Evolutionary conservation across 1,140 invertebrate species (phyloP).

Genomic region (Neodiprion virginianus): DNA sequence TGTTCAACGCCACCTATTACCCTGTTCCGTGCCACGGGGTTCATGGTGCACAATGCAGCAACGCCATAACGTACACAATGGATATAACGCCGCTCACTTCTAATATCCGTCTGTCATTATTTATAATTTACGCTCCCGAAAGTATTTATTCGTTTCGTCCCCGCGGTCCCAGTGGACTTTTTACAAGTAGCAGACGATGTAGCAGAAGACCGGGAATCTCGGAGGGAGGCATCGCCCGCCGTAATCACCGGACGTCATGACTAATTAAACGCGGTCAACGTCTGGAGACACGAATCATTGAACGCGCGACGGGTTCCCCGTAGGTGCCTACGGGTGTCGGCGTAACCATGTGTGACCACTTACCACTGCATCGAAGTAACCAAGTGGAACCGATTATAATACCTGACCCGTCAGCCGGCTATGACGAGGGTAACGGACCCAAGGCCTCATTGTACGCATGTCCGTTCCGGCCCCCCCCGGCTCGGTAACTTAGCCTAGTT

Average conservation of each 20-base stretch:
- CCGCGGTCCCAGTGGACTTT: too few relatives aligned
- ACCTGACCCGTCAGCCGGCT: neutral
- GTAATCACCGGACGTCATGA: neutral
- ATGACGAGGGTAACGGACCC: slow-evolving; percentile 2
- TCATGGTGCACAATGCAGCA: too few relatives aligned
- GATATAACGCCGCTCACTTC: too few relatives aligned
- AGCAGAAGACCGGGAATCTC: neutral
- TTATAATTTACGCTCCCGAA: too few relatives aligned
- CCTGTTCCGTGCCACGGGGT: too few relatives aligned
- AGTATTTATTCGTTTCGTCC: too few relatives aligned
- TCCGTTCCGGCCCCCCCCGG: neutral
- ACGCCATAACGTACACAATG: too few relatives aligned
- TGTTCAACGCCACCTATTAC: too few relatives aligned
- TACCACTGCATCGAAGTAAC: slow-evolving; percentile 2
- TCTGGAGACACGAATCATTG: slow-evolving; percentile 7
- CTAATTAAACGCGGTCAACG: neutral
- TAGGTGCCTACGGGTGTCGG: neutral
- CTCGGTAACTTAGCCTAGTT: neutral
- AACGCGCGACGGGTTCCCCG: neutral
- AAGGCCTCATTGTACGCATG: neutral
- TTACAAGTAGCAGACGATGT: neutral
- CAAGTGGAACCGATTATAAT: slow-evolving; percentile 7
- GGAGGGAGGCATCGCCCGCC: neutral
- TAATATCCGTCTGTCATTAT: too few relatives aligned
- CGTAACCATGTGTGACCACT: slow-evolving; percentile 4